phyloP scores from a whole-genome alignment of 2,797 vertebrate genomes.

The Muscicapa striata region DNA sequence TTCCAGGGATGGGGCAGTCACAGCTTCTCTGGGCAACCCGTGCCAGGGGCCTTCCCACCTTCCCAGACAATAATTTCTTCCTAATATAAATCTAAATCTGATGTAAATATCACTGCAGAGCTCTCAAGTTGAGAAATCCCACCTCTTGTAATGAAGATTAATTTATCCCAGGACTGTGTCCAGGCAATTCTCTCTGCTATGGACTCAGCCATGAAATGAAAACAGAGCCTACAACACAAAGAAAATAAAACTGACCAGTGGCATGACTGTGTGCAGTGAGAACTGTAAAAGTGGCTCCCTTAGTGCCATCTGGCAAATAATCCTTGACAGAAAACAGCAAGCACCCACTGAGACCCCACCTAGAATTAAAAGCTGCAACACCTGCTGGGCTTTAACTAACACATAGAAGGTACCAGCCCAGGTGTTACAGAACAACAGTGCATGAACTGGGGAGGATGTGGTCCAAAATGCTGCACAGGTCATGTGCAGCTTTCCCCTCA shows the following conservation, averaged over 20 bases:
- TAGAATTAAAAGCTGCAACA: background rate
- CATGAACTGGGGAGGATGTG: background rate
- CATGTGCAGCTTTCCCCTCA: background rate
- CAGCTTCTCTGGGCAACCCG: background rate
- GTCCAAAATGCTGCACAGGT: background rate
- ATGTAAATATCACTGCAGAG: background rate
- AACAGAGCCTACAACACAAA: background rate
- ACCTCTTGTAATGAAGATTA: background rate
- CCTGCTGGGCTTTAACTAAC: background rate
- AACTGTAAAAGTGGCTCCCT: background rate
- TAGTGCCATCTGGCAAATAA: background rate
- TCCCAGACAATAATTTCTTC: background rate
- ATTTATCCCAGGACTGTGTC: background rate
- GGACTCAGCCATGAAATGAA: background rate
- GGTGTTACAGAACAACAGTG: background rate
- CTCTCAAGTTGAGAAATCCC: background rate
- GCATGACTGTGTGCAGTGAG: background rate
- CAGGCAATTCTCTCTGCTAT: background rate
- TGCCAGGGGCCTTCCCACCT: background rate
- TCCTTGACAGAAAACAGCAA: background rate
- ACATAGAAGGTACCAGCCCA: background rate
- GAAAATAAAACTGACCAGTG: background rate
- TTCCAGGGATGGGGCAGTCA: background rate
- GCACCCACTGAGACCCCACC: background rate
- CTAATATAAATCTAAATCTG: background rate